phyloP scores from a whole-genome alignment of 1,140 invertebrate genomes.

The Periplaneta americana region DNA sequence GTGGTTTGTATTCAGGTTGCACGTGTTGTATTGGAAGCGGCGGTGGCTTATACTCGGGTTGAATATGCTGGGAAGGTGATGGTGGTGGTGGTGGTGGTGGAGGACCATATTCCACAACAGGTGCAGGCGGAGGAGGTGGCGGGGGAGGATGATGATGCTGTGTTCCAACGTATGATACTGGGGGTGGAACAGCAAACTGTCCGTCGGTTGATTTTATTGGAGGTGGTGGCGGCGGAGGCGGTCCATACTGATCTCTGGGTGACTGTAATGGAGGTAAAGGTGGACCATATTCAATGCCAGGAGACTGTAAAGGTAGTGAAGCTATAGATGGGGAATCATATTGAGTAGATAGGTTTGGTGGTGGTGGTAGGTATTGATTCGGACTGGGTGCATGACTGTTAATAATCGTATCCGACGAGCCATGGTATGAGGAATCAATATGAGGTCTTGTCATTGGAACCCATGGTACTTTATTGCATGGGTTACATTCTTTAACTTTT shows the following conservation, averaged over 20 bases:
- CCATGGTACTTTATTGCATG: conserved; percentile 73
- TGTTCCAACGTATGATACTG: no score
- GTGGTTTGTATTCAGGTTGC: not conserved
- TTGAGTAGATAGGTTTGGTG: not conserved
- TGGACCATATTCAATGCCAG: not conserved
- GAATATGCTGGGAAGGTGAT: not conserved
- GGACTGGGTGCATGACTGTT: not conserved
- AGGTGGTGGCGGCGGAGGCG: not conserved
- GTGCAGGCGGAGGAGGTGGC: no score
- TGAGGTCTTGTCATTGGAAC: conserved; percentile 48
- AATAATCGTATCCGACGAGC: not conserved
- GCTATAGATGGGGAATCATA: not conserved
- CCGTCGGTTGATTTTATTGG: not conserved
- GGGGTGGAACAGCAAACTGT: not conserved
- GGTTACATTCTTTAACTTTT: conserved; percentile 49
- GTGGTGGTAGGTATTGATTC: not conserved
- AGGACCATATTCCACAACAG: not conserved
- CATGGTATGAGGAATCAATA: not conserved
- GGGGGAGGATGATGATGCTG: no score
- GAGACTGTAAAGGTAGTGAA: not conserved
- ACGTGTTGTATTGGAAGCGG: not conserved
- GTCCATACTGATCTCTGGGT: not conserved
- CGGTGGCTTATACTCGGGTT: not conserved
- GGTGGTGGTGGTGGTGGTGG: not conserved
- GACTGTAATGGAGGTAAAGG: not conserved